Conservation (phyloP, 2,797 vertebrate species). For the Etheostoma perlongum region DNA sequence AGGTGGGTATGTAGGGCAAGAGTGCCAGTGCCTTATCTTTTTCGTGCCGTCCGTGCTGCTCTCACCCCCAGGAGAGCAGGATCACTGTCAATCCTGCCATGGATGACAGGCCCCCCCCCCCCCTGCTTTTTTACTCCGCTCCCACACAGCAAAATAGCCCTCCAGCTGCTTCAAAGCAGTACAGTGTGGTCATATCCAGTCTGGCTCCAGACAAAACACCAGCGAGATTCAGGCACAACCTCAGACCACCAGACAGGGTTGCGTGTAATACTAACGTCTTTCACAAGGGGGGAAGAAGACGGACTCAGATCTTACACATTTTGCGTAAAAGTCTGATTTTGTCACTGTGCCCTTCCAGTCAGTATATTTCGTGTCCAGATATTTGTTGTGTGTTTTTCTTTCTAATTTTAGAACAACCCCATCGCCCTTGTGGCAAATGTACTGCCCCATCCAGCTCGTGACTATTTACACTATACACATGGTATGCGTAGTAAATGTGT, state of each 20-base stretch:
- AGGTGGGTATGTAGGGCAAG: slow-evolving; percentile 27
- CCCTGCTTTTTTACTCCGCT: slow-evolving; percentile 37
- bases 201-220: slow-evolving; percentile 74
- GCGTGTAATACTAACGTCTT: slow-evolving; percentile 61
- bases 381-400: slow-evolving; percentile 21
- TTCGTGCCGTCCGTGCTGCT: slow-evolving; percentile 29
- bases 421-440: slow-evolving; percentile 30
- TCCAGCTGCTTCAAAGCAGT: slow-evolving; percentile 66
- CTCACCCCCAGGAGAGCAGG: slow-evolving; percentile 34
- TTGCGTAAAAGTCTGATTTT: slow-evolving; percentile 36
- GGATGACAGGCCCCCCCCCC: slow-evolving; percentile 44
- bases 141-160: slow-evolving; percentile 55
- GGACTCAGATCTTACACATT: slow-evolving; percentile 57
- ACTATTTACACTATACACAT: slow-evolving; percentile 30
- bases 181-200: slow-evolving; percentile 68
- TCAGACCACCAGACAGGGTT: slow-evolving; percentile 65
- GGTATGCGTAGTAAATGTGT: slow-evolving; percentile 4
- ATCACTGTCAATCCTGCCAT: slow-evolving; percentile 22
- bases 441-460: slow-evolving; percentile 19
- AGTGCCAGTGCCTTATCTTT: slow-evolving; percentile 50
- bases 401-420: slow-evolving; percentile 53
- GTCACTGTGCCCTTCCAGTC: slow-evolving; percentile 27
- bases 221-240: slow-evolving; percentile 56
- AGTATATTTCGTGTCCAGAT: slow-evolving; percentile 27
- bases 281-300: slow-evolving; percentile 41